Percentiles rank a stretch among this genome's conserved stretches.
Conservation (phyloP, 2,888 invertebrate genomes). For the Drosophila hamatofila region DNA sequence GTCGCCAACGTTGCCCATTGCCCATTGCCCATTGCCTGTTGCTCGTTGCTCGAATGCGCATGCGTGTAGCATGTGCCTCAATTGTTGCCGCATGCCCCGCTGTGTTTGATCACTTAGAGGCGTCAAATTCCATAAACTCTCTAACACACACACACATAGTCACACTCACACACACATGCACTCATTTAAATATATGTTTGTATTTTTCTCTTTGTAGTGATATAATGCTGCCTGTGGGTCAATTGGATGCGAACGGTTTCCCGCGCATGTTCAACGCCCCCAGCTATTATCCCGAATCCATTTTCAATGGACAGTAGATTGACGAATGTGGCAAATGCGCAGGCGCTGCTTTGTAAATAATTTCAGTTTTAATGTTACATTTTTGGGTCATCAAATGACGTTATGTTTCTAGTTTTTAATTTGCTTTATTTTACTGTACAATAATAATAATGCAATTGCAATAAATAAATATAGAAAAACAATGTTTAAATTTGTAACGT, state of each 20-base stretch:
- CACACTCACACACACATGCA: slow-evolving; percentile 21
- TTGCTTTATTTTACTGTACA: slow-evolving; percentile 62
- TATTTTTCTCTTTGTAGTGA: slow-evolving; percentile 72
- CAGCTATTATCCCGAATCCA: slow-evolving; percentile 85
- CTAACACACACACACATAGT: slow-evolving; percentile 23
- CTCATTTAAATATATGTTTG: slow-evolving; percentile 13
- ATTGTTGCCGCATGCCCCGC: slow-evolving; percentile 54
- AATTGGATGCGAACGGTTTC: slow-evolving; percentile 84
- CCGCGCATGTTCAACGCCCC: slow-evolving; percentile 85
- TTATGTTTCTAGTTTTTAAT: slow-evolving; percentile 53
- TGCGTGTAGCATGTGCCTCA: slow-evolving; percentile 79
- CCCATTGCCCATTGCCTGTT: slow-evolving; percentile 26
- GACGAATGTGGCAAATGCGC: slow-evolving; percentile 30
- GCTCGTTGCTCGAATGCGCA: slow-evolving; percentile 55
- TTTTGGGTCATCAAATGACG: slow-evolving; percentile 69
- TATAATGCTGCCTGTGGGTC: slow-evolving; percentile 84
- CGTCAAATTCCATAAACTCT: slow-evolving; percentile 71
- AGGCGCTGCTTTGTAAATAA: slow-evolving; percentile 64
- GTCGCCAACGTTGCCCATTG: slow-evolving; percentile 58
- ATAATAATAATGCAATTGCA: slow-evolving; percentile 57
- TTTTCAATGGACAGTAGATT: slow-evolving; percentile 84
- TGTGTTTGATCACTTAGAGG: slow-evolving; percentile 59
- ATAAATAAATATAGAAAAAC: slow-evolving; percentile 40
- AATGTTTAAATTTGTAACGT: slow-evolving; percentile 16
- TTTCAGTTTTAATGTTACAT: slow-evolving; percentile 53